Conservation (phyloP, 2,797 vertebrate genomes). For the Eospalax fontanierii region DNA sequence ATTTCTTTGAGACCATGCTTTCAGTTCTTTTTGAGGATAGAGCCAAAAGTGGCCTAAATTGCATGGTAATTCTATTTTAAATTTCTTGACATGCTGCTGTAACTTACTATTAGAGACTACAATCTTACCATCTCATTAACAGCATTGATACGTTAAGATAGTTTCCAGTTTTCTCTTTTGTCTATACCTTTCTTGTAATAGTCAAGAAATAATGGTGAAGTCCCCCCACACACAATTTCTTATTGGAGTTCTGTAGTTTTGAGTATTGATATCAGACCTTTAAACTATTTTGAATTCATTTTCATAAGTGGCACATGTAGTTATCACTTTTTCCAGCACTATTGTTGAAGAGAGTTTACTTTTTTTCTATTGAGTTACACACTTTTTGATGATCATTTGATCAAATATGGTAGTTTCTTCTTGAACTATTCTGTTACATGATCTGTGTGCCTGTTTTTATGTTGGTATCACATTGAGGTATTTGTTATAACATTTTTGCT, state of each 20-base stretch:
- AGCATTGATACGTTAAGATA: neutral
- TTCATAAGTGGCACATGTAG: neutral
- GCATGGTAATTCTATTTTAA: conserved; percentile 25
- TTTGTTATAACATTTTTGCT: too few relatives aligned
- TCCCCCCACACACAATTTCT: conserved; percentile 15
- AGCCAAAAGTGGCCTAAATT: neutral
- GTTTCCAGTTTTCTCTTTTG: neutral
- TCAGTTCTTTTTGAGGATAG: neutral
- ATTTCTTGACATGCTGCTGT: neutral
- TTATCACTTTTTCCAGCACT: neutral
- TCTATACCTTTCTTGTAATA: neutral
- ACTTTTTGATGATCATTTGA: conserved; percentile 41
- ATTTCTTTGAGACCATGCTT: neutral
- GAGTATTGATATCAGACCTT: conserved; percentile 27
- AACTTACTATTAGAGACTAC: neutral
- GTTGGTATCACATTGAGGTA: neutral
- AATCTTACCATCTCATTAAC: conserved; percentile 31
- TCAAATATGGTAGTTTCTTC: conserved; percentile 22
- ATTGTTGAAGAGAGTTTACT: conserved; percentile 29
- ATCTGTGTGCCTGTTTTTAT: neutral
- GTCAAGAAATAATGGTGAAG: conserved; percentile 33
- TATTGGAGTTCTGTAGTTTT: conserved; percentile 26
- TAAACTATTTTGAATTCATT: conserved; percentile 47
- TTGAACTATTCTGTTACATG: conserved; percentile 10
- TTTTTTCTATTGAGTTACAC: neutral